Evolutionary conservation across 1,140 invertebrate genomes (phyloP).

Genomic region (Hormaphis cornu): DNA sequence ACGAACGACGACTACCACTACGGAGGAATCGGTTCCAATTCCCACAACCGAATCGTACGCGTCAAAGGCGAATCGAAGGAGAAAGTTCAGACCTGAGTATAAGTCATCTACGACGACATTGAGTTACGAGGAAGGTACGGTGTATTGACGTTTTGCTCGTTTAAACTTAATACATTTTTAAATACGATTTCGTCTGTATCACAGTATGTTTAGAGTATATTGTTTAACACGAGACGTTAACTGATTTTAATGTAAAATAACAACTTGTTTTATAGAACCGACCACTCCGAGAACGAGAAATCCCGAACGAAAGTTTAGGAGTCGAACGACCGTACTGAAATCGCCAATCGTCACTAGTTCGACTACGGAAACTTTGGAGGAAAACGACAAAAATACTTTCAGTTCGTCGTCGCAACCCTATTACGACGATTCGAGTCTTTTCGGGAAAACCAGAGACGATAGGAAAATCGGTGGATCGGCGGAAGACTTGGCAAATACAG

Average conservation of each 20-base stretch:
- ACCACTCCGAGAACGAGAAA: neutral
- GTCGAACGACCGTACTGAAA: neutral
- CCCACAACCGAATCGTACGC: slow-evolving; percentile 9
- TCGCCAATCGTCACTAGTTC: neutral
- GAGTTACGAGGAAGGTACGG: slow-evolving; percentile 9
- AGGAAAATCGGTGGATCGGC: slow-evolving; percentile 9
- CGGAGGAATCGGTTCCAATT: neutral
- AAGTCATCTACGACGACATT: neutral
- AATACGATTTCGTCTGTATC: no score
- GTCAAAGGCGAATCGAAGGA: neutral
- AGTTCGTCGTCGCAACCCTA: slow-evolving; percentile 1
- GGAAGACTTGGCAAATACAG: slow-evolving; percentile 38
- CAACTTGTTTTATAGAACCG: neutral
- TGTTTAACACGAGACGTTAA: no score
- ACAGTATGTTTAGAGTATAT: no score
- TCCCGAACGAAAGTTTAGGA: slow-evolving; percentile 11
- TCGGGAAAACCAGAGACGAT: slow-evolving; percentile 4
- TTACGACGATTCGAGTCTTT: slow-evolving; percentile 6
- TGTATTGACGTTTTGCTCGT: neutral
- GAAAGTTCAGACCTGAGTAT: slow-evolving; percentile 21
- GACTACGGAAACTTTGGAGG: slow-evolving; percentile 1
- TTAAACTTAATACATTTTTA: no score
- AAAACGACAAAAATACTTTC: neutral
- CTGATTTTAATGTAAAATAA: no score
- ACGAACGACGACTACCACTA: neutral